A percentile compares a stretch with the other conserved stretches of the same genome.
Conservation (phyloP, 1,140 invertebrate species). For the Camponotus pennsylvanicus region DNA sequence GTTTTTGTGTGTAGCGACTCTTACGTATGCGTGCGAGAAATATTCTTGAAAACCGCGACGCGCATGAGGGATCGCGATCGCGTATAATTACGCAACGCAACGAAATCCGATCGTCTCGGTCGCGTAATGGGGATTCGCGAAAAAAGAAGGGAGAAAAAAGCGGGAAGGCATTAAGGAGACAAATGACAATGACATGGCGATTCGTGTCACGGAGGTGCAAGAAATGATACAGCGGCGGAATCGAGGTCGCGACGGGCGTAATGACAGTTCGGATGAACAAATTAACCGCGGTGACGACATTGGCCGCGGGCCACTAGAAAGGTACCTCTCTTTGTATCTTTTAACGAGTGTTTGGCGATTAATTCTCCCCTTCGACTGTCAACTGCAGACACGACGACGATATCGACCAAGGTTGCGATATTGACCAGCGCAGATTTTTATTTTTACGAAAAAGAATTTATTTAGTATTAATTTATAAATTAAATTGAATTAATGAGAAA, state of each 20-base stretch:
- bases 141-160: not conserved
- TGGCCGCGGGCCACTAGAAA: not conserved
- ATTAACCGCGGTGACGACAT: slow-evolving; percentile 37
- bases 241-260: slow-evolving; percentile 45
- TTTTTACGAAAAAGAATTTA: no score
- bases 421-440: not conserved
- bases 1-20: not conserved
- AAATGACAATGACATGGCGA: slow-evolving; percentile 64
- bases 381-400: not conserved
- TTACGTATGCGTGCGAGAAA: not conserved
- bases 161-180: slow-evolving; percentile 49
- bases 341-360: slow-evolving; percentile 39
- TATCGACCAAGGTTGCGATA: not conserved
- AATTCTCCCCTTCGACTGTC: not conserved
- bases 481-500: not conserved
- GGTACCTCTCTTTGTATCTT: slow-evolving; percentile 16
- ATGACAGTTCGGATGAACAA: not conserved
- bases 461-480: not conserved
- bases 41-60: slow-evolving; percentile 48
- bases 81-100: slow-evolving; percentile 61
- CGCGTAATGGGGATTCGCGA: slow-evolving; percentile 53
- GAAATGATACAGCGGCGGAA: slow-evolving; percentile 57
- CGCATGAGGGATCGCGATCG: slow-evolving; percentile 50
- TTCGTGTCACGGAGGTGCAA: slow-evolving; percentile 32
- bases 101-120: slow-evolving; percentile 69